These are phyloP conservation scores for Rhabdomys pumilio DNA, from an alignment of 2,797 vertebrate species.

Conservation along the genomic window DNA sequence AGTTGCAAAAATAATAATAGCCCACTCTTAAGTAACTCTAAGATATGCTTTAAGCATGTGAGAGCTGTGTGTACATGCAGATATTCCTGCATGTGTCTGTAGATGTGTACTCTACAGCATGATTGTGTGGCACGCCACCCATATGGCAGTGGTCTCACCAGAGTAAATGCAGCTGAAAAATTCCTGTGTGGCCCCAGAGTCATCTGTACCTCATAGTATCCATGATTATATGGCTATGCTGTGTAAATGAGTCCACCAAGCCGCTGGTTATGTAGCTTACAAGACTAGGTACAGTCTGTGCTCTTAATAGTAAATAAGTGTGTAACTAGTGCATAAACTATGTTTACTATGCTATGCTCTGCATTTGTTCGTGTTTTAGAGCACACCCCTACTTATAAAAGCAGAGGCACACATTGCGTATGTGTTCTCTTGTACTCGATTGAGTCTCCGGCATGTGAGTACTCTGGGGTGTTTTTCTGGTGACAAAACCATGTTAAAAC, in stretches of 20 bases:
- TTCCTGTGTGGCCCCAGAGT: background rate
- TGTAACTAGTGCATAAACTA: background rate
- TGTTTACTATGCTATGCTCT: background rate
- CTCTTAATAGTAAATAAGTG: background rate
- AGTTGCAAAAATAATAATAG: background rate
- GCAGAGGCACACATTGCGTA: too few species aligned
- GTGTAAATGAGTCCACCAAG: background rate
- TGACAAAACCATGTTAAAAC: background rate
- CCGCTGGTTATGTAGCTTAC: background rate
- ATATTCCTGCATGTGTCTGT: background rate
- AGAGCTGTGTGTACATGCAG: too few species aligned
- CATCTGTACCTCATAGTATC: too few species aligned
- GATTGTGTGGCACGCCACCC: background rate
- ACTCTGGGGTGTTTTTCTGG: background rate
- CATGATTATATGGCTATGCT: too few species aligned
- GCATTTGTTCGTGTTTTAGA: background rate
- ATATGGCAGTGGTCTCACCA: background rate
- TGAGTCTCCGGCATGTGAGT: background rate
- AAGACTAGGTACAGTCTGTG: too few species aligned
- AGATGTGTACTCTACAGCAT: background rate
- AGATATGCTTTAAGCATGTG: background rate
- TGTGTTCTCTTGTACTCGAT: background rate
- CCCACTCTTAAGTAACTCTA: background rate
- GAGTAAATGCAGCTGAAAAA: background rate
- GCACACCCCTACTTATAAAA: background rate